Base-by-base conservation (phyloP, 1,140 invertebrate species). In the Meloidogyne floridensis region DNA sequence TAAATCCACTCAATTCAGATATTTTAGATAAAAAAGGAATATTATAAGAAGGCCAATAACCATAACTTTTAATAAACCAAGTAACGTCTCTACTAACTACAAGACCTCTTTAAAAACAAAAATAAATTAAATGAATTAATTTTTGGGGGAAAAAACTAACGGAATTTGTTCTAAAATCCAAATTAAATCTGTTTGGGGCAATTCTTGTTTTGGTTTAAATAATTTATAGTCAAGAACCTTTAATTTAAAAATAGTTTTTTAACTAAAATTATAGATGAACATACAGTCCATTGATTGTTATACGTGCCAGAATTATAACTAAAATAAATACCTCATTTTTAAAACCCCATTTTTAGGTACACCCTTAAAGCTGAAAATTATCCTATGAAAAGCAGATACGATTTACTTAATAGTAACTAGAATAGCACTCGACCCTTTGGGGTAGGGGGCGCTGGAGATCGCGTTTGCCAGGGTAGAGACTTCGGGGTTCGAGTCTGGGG, bases 221-320 rank as follows among this genome's bases (percentile, higher is more conserved):
- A 91, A 86, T 90, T 93, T 92, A 92, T 93, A 94, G 90, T 96
- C 94, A 0, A 95, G 91, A 47, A 79, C 77, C 77, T 79, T 20
- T 18, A 79, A 79, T 72, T 18, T 11, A 6, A 15, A 59, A 15
- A 59, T 11, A 77, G 5, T 51, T 70, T 11, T 47, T 43, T n/a
- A 32, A 13, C 6, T 79, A 6, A 4, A 11, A n/a, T n/a, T 20
- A 51, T 71, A 71, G n/a, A n/a, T n/a, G n/a, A 20, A 47, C 76
- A 43, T 8, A 94, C 91, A 83, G 96, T 93, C 95, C 95, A 98
- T 89, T 97, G 94, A 85, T 95, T 95, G 87, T 94, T 94, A 79
- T 95, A 93, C 47, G 94, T 95, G 8, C 94, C 94, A 81, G 94
- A 94, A 91, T 95, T 95, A 88, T 93, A 93, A 18, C 87, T 79